These are phyloP conservation scores for Drosophila repletoides DNA, from an alignment of 1,140 invertebrate genomes.

Conservation along the genomic window DNA sequence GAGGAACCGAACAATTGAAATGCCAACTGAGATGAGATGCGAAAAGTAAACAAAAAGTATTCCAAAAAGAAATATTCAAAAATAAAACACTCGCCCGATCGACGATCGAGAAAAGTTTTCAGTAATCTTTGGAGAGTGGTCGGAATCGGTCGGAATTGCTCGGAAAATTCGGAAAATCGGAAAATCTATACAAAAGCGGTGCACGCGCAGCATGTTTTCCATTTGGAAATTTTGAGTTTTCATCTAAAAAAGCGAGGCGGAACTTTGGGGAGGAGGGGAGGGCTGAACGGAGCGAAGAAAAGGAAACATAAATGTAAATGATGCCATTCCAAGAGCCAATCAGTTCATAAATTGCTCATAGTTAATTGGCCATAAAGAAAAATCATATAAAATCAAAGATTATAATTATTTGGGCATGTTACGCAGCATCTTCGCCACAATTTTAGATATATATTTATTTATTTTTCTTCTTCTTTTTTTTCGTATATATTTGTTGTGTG, in stretches of 20 bases:
- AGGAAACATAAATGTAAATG: constrained; percentile 43
- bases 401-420: constrained; percentile 31
- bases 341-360: constrained; percentile 41
- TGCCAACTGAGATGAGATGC: no score
- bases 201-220: constrained; percentile 27
- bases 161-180: neutral
- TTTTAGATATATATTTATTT: neutral
- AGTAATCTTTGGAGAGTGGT: constrained; percentile 47
- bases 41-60: constrained; percentile 51
- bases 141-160: constrained; percentile 21
- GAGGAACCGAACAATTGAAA: constrained; percentile 19
- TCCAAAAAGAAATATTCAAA: constrained; percentile 40
- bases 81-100: constrained; percentile 36
- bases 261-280: neutral
- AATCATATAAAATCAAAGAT: constrained; percentile 39
- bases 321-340: constrained; percentile 32
- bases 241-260: no score
- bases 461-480: neutral
- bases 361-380: constrained; percentile 31
- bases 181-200: neutral
- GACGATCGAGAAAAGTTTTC: constrained; percentile 14
- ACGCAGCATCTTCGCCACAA: neutral
- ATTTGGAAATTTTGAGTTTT: constrained; percentile 13
- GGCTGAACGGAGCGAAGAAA: neutral
- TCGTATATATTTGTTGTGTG: constrained; percentile 14